Conservation (phyloP, 2,797 vertebrate species). For the Enteromius thamalakanensis region DNA sequence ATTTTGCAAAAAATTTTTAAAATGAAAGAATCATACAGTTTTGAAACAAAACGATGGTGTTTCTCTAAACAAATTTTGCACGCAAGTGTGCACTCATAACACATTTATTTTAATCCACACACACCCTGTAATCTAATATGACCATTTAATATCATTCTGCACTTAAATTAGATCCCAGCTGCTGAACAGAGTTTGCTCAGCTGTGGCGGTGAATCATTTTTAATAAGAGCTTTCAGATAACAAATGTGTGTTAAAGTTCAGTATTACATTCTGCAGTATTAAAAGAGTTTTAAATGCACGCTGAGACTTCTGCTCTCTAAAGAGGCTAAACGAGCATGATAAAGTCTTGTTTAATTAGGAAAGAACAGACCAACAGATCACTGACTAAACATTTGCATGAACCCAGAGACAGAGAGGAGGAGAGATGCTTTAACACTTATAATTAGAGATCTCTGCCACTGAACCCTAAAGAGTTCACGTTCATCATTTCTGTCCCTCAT, state of each 20-base stretch:
- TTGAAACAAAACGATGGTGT: not conserved
- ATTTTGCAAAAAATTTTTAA: not conserved
- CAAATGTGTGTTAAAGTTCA: constrained; percentile 15
- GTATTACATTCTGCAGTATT: not conserved
- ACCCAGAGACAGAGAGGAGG: not conserved
- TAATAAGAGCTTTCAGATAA: constrained; percentile 15
- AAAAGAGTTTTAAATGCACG: constrained; percentile 36
- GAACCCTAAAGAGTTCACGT: constrained; percentile 11
- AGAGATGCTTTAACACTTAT: constrained; percentile 36
- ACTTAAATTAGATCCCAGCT: not conserved
- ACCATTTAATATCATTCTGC: not conserved
- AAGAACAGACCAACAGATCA: constrained; percentile 44
- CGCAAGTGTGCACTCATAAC: not conserved
- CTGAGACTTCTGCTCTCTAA: constrained; percentile 30
- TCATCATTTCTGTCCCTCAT: not conserved
- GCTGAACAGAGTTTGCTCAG: not conserved
- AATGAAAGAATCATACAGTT: not conserved
- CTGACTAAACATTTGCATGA: constrained; percentile 40
- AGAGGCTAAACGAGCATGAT: constrained; percentile 37
- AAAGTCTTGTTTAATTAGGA: constrained; percentile 49
- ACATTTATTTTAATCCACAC: not conserved
- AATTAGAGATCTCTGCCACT: constrained; percentile 35
- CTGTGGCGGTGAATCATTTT: not conserved
- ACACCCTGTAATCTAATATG: not conserved
- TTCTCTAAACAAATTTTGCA: not conserved